Evolutionary conservation across 2,888 invertebrate genomes (phyloP).

Genomic region (Abscondita cerata): DNA sequence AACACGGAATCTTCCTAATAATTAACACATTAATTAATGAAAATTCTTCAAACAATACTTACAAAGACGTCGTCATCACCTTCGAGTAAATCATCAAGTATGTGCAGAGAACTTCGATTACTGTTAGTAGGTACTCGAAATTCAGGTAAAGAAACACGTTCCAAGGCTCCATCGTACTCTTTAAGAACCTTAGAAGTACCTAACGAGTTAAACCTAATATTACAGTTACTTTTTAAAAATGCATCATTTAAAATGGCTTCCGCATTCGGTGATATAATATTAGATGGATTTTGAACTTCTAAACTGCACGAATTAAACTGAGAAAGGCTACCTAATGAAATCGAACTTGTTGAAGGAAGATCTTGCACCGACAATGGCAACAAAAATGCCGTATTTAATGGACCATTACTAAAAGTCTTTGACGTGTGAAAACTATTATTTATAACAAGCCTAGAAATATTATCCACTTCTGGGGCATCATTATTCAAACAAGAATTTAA

Average conservation of each 20-base stretch:
- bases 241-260: conserved; percentile 6
- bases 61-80: conserved; percentile 13
- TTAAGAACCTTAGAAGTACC: background rate
- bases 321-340: background rate
- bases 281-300: conserved; percentile 13
- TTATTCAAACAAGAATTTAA: conserved; percentile 21
- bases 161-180: background rate
- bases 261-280: conserved; percentile 9
- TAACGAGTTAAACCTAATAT: background rate
- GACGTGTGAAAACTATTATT: background rate
- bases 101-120: too few relatives aligned
- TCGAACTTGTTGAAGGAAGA: background rate
- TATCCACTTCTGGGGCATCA: background rate
- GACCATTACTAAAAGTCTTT: background rate
- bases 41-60: conserved; percentile 7
- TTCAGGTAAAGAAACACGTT: background rate
- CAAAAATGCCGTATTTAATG: conserved; percentile 15
- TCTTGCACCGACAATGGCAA: background rate
- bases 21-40: background rate
- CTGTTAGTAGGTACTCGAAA: background rate
- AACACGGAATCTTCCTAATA: conserved; percentile 29
- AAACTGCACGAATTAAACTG: conserved; percentile 18
- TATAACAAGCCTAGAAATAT: background rate
- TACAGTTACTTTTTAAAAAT: background rate
- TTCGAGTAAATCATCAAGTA: background rate